Conservation (phyloP, 2,797 vertebrate genomes). For the Crocidura indochinensis region DNA sequence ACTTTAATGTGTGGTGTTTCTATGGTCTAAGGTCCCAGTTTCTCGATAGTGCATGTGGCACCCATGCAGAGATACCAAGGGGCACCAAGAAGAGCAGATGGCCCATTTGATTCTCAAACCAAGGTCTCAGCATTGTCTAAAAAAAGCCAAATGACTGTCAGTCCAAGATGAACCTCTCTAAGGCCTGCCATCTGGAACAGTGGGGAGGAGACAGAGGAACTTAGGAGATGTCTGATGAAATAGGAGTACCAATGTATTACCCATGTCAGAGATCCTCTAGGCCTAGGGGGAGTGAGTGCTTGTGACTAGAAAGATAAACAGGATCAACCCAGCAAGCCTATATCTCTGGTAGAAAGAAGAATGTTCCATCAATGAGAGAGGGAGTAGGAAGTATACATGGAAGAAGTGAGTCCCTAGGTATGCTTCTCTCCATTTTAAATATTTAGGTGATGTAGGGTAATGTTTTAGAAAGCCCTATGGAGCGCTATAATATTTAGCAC, state of each 20-base stretch:
- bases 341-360: not conserved
- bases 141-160: not conserved
- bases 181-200: not conserved
- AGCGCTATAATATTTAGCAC: constrained; percentile 45
- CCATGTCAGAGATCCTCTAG: not conserved
- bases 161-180: not conserved
- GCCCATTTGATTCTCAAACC: constrained; percentile 28
- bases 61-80: not conserved
- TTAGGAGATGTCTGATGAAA: not conserved
- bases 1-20: not conserved
- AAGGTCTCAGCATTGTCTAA: not conserved
- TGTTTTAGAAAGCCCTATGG: constrained; percentile 17
- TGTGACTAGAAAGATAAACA: not conserved
- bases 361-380: constrained; percentile 16
- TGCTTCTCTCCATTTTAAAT: constrained; percentile 46
- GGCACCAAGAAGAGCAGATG: not conserved
- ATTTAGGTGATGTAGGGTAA: constrained; percentile 6
- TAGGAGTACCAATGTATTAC: not conserved
- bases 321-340: not conserved
- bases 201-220: not conserved
- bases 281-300: not conserved
- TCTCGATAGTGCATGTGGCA: not conserved
- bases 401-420: constrained; percentile 29
- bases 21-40: not conserved
- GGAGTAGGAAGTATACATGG: constrained; percentile 12